A percentile compares a stretch with the other conserved stretches of the same genome.
phyloP scores from a whole-genome alignment of 2,113 vertebrate genomes.

The Nothobranchius furzeri region DNA sequence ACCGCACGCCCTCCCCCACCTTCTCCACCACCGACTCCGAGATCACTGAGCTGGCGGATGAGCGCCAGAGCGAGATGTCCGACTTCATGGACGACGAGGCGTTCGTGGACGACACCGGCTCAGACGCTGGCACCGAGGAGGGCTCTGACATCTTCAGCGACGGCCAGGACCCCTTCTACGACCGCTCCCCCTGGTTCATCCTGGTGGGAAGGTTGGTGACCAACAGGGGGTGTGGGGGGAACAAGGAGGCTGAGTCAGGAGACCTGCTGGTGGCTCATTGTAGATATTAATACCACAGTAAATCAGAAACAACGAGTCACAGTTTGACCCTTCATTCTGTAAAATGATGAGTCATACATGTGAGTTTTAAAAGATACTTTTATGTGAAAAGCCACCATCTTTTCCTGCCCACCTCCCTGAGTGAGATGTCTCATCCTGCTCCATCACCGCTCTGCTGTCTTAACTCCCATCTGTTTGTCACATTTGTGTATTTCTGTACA shows the following conservation, averaged over 20 bases:
- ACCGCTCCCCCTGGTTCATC: constrained; percentile 99
- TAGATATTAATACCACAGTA: not conserved
- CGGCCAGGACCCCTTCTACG: constrained; percentile 98
- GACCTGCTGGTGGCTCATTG: constrained; percentile 82
- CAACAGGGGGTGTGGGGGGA: constrained; percentile 10
- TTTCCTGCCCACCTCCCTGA: constrained; percentile 33
- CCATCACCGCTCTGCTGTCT: constrained; percentile 48
- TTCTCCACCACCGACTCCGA: constrained; percentile 98
- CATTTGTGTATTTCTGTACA: constrained; percentile 34
- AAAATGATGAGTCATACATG: constrained; percentile 52
- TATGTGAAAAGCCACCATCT: constrained; percentile 56
- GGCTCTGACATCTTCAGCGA: constrained; percentile 98
- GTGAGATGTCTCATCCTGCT: constrained; percentile 37
- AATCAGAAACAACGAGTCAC: constrained; percentile 31
- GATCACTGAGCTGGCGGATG: constrained; percentile 98
- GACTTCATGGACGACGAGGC: constrained; percentile 98
- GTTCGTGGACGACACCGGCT: constrained; percentile 97
- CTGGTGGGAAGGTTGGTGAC: constrained; percentile 99
- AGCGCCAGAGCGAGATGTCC: constrained; percentile 97
- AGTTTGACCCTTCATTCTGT: constrained; percentile 12
- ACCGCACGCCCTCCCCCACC: constrained; percentile 99
- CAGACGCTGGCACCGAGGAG: constrained; percentile 96
- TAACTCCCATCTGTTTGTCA: constrained; percentile 65
- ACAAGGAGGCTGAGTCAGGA: constrained; percentile 72
- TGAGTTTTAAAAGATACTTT: constrained; percentile 20